Base-by-base conservation (phyloP, 2,113 vertebrate species). In the Pluvialis apricaria region DNA sequence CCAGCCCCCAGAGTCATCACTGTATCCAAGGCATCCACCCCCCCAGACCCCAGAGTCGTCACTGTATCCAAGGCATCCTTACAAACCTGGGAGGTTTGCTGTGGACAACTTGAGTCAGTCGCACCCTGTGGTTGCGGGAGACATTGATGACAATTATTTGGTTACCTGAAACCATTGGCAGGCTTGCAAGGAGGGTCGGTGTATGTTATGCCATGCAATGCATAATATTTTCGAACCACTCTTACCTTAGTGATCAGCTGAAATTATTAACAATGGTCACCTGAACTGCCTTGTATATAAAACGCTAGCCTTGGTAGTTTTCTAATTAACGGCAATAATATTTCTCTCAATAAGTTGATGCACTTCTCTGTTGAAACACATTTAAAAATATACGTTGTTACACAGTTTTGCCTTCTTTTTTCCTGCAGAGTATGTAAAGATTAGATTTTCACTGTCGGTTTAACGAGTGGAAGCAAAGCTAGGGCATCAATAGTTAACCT, bases 401-500 rank as follows among this genome's bases (percentile, higher is more conserved):
- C 14, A 36, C 32, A 45, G 55, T 90, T 94, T 90, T 72, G 51
- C 88, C 40, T 45, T 57, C 3, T 76, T 90, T 86, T 92, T 57
- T 61, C 49, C 76, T 13, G 11, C 51, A 91, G 89, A 95, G 92
- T 90, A 95, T 13, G 49, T 90, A 92, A 96, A 95, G 96, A 97
- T 96, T 90, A 97, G 93, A 91, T 94, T 97, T 97, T 96, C 91
- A 72, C 91, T 21, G 10, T 78, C 88, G 73, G 95, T 94, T 96
- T 97, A 90, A 96, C 55, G 68, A 58, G 89, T 78, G 68, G 90
- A 96, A 92, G 97, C 92, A 97, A 94, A 97, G 94, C 92, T 91
- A 80, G 92, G 97, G 96, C 96, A 89, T 86, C 97, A 71, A 64
- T 76, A 86, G 97, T 96, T 94, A 97, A 97, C 96, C 90, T 98